Evolutionary conservation across 2,113 vertebrate species (phyloP).

Genomic region (Marmota monax): DNA sequence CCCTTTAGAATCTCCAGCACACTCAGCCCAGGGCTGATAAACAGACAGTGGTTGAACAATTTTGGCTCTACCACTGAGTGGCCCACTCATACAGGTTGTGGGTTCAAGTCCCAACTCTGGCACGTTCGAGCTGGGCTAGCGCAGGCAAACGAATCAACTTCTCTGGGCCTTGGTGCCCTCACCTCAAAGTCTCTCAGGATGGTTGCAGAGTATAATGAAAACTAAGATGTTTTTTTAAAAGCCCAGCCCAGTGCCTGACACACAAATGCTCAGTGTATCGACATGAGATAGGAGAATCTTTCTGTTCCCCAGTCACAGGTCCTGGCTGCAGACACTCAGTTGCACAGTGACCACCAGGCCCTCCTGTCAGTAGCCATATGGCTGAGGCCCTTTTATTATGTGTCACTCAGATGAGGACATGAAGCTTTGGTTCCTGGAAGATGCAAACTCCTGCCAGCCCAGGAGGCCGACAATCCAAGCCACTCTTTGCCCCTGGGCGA

Average conservation of each 20-base stretch:
- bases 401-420: not conserved
- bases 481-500: not conserved
- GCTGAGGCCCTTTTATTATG: not conserved
- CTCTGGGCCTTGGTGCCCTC: not conserved
- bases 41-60: not conserved
- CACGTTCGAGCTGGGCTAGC: not conserved
- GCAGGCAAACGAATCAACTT: not conserved
- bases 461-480: not conserved
- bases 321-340: not conserved
- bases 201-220: not conserved
- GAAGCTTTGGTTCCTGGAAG: not conserved
- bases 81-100: not conserved
- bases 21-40: not conserved
- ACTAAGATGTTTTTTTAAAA: not conserved
- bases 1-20: not conserved
- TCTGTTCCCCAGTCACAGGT: not conserved
- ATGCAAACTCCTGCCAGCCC: fast-evolving
- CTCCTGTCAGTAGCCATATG: not conserved
- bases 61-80: not conserved
- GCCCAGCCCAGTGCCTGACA: not conserved
- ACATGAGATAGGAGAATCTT: not conserved
- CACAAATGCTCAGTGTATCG: fast-evolving
- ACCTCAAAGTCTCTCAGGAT: not conserved
- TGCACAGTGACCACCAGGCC: fast-evolving
- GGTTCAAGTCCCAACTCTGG: not conserved